Conservation (phyloP, 2,888 invertebrate species). For the Pterostichus niger region DNA sequence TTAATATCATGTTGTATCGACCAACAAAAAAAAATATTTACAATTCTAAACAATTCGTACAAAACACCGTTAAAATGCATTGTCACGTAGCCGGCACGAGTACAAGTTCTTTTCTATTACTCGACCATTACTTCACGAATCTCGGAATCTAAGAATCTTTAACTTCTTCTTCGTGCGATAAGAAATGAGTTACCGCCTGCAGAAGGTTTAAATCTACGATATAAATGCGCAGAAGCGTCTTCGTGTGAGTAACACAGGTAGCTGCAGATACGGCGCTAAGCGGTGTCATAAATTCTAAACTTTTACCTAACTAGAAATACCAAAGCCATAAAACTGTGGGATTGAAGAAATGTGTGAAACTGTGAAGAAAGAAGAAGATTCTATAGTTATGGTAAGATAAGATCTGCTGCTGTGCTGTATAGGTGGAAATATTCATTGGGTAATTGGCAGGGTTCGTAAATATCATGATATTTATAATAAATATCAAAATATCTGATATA, state of each 20-base stretch:
- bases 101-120: neutral
- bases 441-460: too few relatives aligned
- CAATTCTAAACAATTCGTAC: neutral
- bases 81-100: neutral
- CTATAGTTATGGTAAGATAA: neutral
- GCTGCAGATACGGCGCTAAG: neutral
- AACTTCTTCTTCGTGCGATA: neutral
- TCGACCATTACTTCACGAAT: neutral
- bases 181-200: neutral
- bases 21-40: too few relatives aligned
- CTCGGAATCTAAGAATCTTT: neutral
- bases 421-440: too few relatives aligned
- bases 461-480: too few relatives aligned
- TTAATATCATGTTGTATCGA: too few relatives aligned
- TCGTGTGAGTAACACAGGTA: conserved; percentile 20
- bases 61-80: neutral
- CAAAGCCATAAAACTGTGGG: neutral
- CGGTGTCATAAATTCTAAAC: too few relatives aligned
- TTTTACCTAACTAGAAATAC: neutral
- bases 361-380: neutral
- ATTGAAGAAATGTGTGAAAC: neutral
- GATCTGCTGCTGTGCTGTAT: too few relatives aligned
- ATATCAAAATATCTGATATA: too few relatives aligned
- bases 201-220: conserved; percentile 24
- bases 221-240: conserved; percentile 44